Evolutionary conservation across 2,797 vertebrate species (phyloP).

Genomic region (Cichlasoma orientale): DNA sequence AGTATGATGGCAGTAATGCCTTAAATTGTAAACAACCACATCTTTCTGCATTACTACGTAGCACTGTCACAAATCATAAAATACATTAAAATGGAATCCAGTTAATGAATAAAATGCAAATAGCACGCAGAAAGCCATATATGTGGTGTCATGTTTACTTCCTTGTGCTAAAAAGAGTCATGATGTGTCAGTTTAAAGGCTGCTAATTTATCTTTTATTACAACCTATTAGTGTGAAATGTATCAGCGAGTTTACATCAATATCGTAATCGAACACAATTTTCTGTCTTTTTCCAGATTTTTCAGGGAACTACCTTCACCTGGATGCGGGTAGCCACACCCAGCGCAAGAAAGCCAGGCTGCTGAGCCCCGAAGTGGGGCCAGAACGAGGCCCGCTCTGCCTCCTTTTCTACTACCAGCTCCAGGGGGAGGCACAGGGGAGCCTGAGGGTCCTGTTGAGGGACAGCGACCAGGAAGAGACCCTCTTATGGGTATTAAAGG

Average conservation of each 20-base stretch:
- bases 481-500: conserved; percentile 87
- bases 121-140: not conserved
- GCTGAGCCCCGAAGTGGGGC: conserved; percentile 87
- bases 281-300: conserved; percentile 58
- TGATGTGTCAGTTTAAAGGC: not conserved
- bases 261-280: not conserved
- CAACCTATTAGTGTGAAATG: not conserved
- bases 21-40: conserved; percentile 45
- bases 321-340: conserved; percentile 83
- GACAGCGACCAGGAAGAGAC: conserved; percentile 89
- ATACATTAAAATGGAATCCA: conserved; percentile 34
- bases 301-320: conserved; percentile 80
- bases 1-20: conserved; percentile 51
- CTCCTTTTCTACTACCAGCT: conserved; percentile 91
- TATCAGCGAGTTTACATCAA: not conserved
- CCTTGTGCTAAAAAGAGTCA: not conserved
- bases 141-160: conserved; percentile 4
- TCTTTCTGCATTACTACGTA: conserved; percentile 39
- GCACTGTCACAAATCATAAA: conserved; percentile 20
- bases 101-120: conserved; percentile 36
- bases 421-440: conserved; percentile 86
- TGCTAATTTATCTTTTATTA: not conserved
- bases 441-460: conserved; percentile 86
- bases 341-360: conserved; percentile 87
- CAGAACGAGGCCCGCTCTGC: conserved; percentile 88